Percentiles rank a stretch among this genome's conserved stretches.
Conservation (phyloP, 2,888 invertebrate species). For the Morpho helenor region DNA sequence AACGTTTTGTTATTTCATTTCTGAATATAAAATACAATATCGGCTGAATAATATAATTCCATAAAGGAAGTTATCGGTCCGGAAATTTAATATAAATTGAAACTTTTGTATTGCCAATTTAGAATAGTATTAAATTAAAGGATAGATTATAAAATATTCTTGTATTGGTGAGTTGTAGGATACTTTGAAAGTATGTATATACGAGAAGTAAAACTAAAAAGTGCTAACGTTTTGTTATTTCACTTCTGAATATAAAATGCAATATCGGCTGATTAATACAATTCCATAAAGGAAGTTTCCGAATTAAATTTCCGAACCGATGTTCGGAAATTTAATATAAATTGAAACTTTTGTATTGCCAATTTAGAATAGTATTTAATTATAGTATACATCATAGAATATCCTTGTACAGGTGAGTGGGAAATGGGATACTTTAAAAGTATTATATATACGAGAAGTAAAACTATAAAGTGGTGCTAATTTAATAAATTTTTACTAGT, state of each 20-base stretch:
- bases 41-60: slow-evolving; percentile 24
- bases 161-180: too few species aligned
- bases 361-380: slow-evolving; percentile 3
- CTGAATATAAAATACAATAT: slow-evolving; percentile 29
- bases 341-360: slow-evolving; percentile 7
- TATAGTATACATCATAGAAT: too few species aligned
- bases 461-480: too few species aligned
- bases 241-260: slow-evolving; percentile 27
- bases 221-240: slow-evolving; percentile 26
- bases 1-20: slow-evolving; percentile 24
- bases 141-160: too few species aligned
- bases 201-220: too few species aligned
- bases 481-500: too few species aligned
- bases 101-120: slow-evolving; percentile 7
- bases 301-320: too few species aligned
- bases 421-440: too few species aligned
- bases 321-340: slow-evolving; percentile 17
- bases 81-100: slow-evolving; percentile 15
- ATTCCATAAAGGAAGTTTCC: slow-evolving; percentile 20
- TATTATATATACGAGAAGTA: too few species aligned
- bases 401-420: too few species aligned
- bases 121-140: background rate
- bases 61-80: slow-evolving; percentile 20
- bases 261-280: slow-evolving; percentile 27
- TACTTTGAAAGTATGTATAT: too few species aligned